Base-by-base conservation (phyloP, 1,140 invertebrate genomes). In the Pteromalus puparum region DNA sequence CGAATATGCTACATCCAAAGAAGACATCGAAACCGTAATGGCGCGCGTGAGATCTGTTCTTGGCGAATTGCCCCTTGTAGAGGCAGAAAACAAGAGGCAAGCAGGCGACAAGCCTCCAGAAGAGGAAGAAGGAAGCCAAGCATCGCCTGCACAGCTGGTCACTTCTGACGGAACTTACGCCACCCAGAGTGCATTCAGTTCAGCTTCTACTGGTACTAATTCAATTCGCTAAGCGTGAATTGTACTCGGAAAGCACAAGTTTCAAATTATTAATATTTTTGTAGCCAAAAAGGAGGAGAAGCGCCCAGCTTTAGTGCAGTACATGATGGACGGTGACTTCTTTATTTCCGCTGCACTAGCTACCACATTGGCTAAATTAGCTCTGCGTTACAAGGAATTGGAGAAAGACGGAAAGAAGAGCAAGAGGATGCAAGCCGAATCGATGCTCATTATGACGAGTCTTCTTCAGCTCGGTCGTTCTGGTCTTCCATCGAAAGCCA, bases 131-230 rank as follows among this genome's bases (percentile, higher is more conserved):
- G 88, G 72, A n/a, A 85, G 86, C 0, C 90, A 91, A 84, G 46
- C 88, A 30, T 86, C 89, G 65, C 92, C 94, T 10, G 93, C 94
- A 1, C 95, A 96, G 86, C 92, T 97, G 48, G 97, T 99, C n/a
- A 99, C 98, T 61, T 98, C 98, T 38, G 99, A 99, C 94, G 99
- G 99, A 70, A 99, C 99, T 6, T 99, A 99, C 92, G 99, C 98
- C 46, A 97, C 98, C 5, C 99, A 99, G 92, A 99, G 98, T 88
- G 98, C 98, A 76, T 99, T 99, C 91, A 99, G 97, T 90, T 94
- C 97, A 85, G 93, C 95, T 24, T 86, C 88, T 53, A 73, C 87
- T 70, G 88, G 92, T 92, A 83, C 42, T 61, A 53, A 78, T 42
- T 65, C 21, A 65, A 24, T 38, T 24, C 67, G 1, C 2, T 46